phyloP scores from a whole-genome alignment of 2,888 invertebrate genomes.

The Hirtodrosophila confusa region DNA sequence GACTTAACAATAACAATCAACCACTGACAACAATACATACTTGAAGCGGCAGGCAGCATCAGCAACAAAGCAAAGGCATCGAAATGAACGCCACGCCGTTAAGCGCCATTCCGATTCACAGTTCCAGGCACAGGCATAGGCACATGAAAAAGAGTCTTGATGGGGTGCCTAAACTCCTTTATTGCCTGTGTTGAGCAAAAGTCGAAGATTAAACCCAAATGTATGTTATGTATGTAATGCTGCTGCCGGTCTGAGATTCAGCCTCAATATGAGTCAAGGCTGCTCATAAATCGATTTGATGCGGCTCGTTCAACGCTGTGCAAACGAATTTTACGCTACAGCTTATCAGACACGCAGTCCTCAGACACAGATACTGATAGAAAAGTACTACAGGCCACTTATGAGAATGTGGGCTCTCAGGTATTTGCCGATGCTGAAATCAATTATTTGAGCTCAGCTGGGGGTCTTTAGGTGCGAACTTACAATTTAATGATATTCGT shows the following conservation, averaged over 20 bases:
- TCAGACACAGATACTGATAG: constrained; percentile 22
- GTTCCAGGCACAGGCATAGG: not conserved
- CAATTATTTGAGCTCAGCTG: constrained; percentile 61
- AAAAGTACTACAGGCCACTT: constrained; percentile 24
- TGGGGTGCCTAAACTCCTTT: constrained; percentile 5
- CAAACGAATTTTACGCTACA: constrained; percentile 66
- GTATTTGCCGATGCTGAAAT: constrained; percentile 59
- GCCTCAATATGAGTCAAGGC: constrained; percentile 9
- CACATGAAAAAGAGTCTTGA: too few relatives aligned
- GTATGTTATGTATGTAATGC: constrained; percentile 37
- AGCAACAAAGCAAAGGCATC: constrained; percentile 2
- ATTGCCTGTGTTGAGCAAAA: constrained; percentile 12
- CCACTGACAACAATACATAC: constrained; percentile 22
- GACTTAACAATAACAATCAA: constrained; percentile 41
- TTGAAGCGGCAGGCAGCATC: not conserved
- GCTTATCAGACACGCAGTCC: constrained; percentile 48
- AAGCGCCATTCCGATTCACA: constrained; percentile 28
- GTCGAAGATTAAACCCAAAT: constrained; percentile 11
- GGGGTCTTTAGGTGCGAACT: constrained; percentile 66
- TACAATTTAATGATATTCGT: constrained; percentile 55
- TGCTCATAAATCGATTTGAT: constrained; percentile 66
- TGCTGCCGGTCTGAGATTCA: constrained; percentile 9
- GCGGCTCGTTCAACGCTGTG: constrained; percentile 68
- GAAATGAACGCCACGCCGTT: constrained; percentile 16
- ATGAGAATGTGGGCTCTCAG: constrained; percentile 34